A percentile compares a stretch with the other conserved stretches of the same genome.
Evolutionary conservation across 35 echinoderm and acorn worm genomes (phyloP).

Genomic region (Apostichopus californicus): DNA sequence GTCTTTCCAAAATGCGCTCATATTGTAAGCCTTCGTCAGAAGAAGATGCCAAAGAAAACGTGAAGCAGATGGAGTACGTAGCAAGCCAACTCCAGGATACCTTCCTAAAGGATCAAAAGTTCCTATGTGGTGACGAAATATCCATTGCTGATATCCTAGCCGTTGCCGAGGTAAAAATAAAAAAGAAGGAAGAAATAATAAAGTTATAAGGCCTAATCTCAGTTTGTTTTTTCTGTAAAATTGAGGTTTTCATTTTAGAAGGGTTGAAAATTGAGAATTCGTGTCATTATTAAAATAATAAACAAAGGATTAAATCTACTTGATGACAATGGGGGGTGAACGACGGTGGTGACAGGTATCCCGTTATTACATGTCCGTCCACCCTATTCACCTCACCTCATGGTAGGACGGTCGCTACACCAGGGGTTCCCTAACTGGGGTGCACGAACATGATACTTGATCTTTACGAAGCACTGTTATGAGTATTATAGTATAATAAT

Average conservation of each 20-base stretch:
- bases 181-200: neutral
- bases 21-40: neutral
- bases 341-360: no score
- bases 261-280: no score
- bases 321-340: no score
- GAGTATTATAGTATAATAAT: no score
- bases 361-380: no score
- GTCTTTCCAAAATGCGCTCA: constrained; percentile 1
- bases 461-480: no score
- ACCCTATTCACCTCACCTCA: no score
- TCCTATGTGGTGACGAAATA: constrained; percentile 35
- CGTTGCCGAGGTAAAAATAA: neutral
- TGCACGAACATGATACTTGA: no score
- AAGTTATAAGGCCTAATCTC: neutral
- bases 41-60: neutral
- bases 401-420: no score
- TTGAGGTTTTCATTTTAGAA: neutral
- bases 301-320: no score
- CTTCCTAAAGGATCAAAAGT: constrained; percentile 9
- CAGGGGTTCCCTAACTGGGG: no score
- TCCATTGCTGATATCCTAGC: constrained; percentile 17
- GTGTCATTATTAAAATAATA: no score
- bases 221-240: neutral
- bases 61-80: neutral
- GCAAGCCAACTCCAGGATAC: constrained; percentile 20